Base-by-base conservation (phyloP, 1,140 invertebrate species). In the Drosophila novamexicana region DNA sequence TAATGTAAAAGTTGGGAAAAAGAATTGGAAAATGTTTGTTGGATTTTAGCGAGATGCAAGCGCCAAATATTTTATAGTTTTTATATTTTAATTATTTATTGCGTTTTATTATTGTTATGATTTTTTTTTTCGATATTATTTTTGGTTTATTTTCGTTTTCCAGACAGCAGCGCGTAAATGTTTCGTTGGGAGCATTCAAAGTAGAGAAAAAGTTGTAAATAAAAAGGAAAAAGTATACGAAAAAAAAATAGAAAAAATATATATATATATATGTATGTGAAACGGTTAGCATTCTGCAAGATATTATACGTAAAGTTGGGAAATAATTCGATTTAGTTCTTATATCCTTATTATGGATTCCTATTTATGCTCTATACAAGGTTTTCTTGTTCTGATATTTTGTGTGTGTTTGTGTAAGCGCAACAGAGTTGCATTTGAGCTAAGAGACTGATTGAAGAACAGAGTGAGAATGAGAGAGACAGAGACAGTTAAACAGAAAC, bases 151-250 rank as follows among this genome's bases (percentile, higher is more conserved):
- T 67, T 79, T 69, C 68, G 56, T 67, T 59, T 67, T 88, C 83
- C 83, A 88, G 83, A 83, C 68, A 82, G 82, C 83, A 77, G 84
- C 83, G 83, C 82, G 79, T 65, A 88, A 77, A 63, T 74, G 76
- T 71, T 81, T 77, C 79, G 64, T 86, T 82, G 82, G 81, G 77
- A 83, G 79, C 84, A 79, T 90, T 81, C 75, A 89, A 81, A 85
- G 79, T 89, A 90, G 81, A 90, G 80, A 90, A 85, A 89, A 81
- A 90, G 63, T 85, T 76, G 66, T 90, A 89, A 90, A 90, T 79
- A 85, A 89, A 90, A 83, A 73, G 61, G 69, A 81, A 77, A 89
- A 71, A 89, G 70, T 81, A 90, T 74, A 88, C 77, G 65, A 73
- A n/a, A 84, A 84, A 72, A 77, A 66, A 73, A 56, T 40, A 74